Conservation (phyloP, 2,113 vertebrate genomes). For the Catagonus wagneri region DNA sequence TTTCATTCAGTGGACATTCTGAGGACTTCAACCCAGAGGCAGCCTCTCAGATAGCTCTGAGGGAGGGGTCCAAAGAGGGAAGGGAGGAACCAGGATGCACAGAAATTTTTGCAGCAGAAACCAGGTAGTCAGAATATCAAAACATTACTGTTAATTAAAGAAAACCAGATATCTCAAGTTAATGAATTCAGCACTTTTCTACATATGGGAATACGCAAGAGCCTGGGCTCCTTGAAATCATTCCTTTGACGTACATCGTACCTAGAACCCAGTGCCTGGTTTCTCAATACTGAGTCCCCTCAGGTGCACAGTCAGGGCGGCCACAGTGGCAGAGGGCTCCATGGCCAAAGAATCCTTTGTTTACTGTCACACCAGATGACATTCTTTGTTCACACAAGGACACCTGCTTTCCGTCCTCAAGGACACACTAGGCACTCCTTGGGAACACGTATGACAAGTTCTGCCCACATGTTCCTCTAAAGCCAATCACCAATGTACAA, state of each 20-base stretch:
- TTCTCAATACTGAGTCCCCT: background rate
- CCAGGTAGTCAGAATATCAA: background rate
- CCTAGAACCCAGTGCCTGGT: background rate
- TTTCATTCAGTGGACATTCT: background rate
- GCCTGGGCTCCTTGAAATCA: background rate
- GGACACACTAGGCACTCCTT: rapidly evolving
- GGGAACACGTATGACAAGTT: background rate
- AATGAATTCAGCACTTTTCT: no score
- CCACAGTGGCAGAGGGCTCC: background rate
- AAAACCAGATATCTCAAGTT: background rate
- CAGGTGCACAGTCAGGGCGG: background rate
- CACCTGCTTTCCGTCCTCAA: background rate
- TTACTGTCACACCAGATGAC: background rate
- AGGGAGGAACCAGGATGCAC: background rate
- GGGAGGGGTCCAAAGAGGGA: background rate
- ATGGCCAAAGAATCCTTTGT: background rate
- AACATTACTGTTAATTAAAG: background rate
- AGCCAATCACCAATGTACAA: no score
- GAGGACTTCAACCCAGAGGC: background rate
- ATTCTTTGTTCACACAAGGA: background rate
- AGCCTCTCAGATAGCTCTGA: background rate
- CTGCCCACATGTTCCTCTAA: background rate
- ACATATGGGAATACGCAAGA: background rate
- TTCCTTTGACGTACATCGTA: background rate
- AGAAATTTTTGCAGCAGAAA: background rate